Percentiles rank a stretch among this genome's conserved stretches.
These are phyloP conservation scores for Solea senegalensis DNA, from an alignment of 2,113 vertebrate species.

Conservation along the genomic window DNA sequence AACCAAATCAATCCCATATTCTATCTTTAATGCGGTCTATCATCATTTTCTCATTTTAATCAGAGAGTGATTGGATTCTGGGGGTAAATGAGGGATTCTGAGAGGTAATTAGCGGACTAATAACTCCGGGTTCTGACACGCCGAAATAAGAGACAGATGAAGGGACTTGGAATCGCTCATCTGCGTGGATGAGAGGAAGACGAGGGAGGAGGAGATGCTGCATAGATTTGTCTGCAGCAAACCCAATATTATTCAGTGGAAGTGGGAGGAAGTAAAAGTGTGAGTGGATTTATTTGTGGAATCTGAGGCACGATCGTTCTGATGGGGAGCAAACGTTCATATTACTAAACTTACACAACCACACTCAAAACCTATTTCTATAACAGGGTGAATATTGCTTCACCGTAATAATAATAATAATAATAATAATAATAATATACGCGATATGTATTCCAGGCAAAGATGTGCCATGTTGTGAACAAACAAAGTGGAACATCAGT, in stretches of 20 bases:
- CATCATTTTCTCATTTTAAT: conserved; percentile 81
- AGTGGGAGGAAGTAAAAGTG: conserved; percentile 29
- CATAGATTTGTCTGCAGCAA: conserved; percentile 52
- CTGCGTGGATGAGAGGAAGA: conserved; percentile 32
- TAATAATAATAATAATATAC: too few relatives aligned
- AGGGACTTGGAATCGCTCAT: conserved; percentile 67
- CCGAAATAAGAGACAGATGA: conserved; percentile 75
- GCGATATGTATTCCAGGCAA: too few relatives aligned
- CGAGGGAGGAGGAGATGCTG: conserved; percentile 18
- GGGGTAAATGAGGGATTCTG: conserved; percentile 76
- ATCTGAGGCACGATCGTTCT: conserved; percentile 16
- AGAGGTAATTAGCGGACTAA: conserved; percentile 80
- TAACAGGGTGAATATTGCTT: too few relatives aligned
- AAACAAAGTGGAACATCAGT: too few relatives aligned
- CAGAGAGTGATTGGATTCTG: conserved; percentile 78
- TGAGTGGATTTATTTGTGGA: conserved; percentile 40
- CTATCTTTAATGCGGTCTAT: conserved; percentile 75
- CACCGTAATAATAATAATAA: too few relatives aligned
- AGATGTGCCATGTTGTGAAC: too few relatives aligned
- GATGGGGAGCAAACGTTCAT: neutral
- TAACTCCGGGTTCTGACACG: conserved; percentile 73
- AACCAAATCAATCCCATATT: conserved; percentile 72
- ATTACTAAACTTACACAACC: neutral
- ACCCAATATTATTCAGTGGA: conserved; percentile 58
- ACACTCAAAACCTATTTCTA: too few relatives aligned